phyloP scores from a whole-genome alignment of 2,888 invertebrate genomes.

The Orthosia incerta region DNA sequence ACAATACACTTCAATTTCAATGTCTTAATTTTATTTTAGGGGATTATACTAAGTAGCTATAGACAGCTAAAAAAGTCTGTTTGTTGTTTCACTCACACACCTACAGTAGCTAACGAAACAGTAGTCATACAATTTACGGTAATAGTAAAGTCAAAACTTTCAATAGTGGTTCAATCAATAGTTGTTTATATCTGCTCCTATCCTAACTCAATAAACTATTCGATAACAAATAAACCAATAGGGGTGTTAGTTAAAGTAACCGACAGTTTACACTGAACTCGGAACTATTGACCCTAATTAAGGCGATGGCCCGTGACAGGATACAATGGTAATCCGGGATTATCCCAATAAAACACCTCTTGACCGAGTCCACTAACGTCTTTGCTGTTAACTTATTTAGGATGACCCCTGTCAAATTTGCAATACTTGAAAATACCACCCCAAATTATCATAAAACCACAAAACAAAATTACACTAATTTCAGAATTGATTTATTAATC shows the following conservation, averaged over 20 bases:
- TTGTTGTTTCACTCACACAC: constrained; percentile 10
- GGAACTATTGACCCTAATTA: constrained; percentile 88
- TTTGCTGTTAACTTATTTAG: constrained; percentile 62
- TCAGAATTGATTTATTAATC: too few relatives aligned
- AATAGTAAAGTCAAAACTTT: constrained; percentile 40
- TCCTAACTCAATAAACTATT: constrained; percentile 61
- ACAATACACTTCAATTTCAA: constrained; percentile 40
- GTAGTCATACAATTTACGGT: constrained; percentile 9
- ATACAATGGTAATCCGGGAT: constrained; percentile 87
- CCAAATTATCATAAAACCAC: not conserved
- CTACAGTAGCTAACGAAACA: constrained; percentile 25
- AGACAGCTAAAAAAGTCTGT: not conserved
- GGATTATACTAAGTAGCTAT: constrained; percentile 27
- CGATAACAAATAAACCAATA: constrained; percentile 71
- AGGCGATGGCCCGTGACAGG: constrained; percentile 84
- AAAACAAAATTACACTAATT: constrained; percentile 3
- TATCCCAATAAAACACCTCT: constrained; percentile 89
- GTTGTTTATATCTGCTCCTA: constrained; percentile 60
- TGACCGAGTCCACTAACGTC: constrained; percentile 76
- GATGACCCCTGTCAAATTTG: constrained; percentile 50
- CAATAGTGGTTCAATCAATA: constrained; percentile 54
- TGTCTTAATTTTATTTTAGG: constrained; percentile 30
- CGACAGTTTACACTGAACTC: constrained; percentile 70
- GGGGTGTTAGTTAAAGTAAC: constrained; percentile 76
- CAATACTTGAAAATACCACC: not conserved